Conservation (phyloP, 2,797 vertebrate genomes). For the Tokudaia tokunoshimensis region DNA sequence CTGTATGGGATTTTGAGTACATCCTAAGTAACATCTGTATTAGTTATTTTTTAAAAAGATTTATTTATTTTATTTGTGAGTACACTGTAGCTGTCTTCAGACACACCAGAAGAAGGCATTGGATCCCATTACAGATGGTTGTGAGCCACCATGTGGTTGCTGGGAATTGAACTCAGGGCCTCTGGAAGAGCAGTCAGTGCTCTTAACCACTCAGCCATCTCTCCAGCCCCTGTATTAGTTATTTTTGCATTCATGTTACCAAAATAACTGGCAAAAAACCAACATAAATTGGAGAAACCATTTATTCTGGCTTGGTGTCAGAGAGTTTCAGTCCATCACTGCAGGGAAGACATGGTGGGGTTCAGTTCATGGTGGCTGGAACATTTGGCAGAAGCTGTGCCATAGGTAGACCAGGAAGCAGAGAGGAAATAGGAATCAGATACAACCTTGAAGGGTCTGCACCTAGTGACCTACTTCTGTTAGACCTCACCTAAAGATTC, state of each 20-base stretch:
- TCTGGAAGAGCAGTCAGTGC: too few species aligned
- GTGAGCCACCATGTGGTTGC: too few species aligned
- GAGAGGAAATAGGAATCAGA: background rate
- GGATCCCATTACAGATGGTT: too few species aligned
- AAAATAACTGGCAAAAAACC: background rate
- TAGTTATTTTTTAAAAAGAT: background rate
- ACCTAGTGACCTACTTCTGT: background rate
- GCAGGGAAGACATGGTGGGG: background rate
- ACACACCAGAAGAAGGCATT: too few species aligned
- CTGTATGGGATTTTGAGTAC: too few species aligned
- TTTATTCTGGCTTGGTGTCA: background rate
- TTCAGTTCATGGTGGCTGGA: too few species aligned
- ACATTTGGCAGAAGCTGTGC: background rate
- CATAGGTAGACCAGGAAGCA: background rate
- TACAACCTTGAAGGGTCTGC: background rate
- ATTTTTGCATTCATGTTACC: background rate
- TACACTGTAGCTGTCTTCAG: too few species aligned
- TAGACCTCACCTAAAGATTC: background rate
- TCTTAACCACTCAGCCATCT: too few species aligned
- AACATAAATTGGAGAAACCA: background rate
- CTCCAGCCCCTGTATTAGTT: too few species aligned
- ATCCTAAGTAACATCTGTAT: background rate
- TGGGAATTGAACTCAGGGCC: too few species aligned
- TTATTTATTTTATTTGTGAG: too few species aligned
- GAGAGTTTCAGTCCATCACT: background rate